Percentiles rank a stretch among this genome's conserved stretches.
Evolutionary conservation across 1,140 invertebrate genomes (phyloP).

Genomic region (Aphaenogaster ashmeadi): DNA sequence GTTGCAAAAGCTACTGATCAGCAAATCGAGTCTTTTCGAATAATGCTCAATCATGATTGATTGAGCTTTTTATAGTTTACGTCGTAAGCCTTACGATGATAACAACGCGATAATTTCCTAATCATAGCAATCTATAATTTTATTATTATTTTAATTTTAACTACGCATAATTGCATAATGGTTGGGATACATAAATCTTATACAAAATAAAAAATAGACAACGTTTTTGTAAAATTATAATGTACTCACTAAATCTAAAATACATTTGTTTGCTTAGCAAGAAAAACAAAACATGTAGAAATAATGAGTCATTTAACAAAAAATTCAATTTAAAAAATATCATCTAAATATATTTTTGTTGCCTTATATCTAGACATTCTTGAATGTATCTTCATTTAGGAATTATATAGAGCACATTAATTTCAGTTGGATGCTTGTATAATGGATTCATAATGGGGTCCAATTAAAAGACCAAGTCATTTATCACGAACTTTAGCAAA

Average conservation of each 20-base stretch:
- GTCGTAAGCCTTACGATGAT: background rate
- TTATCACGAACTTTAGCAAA: background rate
- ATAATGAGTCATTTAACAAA: background rate
- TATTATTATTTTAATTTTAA: background rate
- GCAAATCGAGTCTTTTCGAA: background rate
- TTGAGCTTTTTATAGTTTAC: background rate
- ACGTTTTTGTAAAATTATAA: background rate
- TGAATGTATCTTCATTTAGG: background rate
- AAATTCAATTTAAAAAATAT: background rate
- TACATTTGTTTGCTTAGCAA: slow-evolving; percentile 1
- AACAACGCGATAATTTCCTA: background rate
- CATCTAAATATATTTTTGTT: background rate
- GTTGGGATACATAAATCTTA: background rate
- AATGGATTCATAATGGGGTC: background rate
- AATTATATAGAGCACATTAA: background rate
- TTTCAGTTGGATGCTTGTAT: background rate
- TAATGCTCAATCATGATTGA: background rate
- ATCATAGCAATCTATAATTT: background rate
- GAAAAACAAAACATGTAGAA: background rate
- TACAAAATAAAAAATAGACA: background rate
- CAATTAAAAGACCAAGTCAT: slow-evolving; percentile 18
- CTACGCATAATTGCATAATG: background rate
- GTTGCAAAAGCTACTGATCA: background rate
- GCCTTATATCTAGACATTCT: background rate
- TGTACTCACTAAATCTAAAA: background rate